Evolutionary conservation across 2,797 vertebrate species (phyloP).

Genomic region (Paramormyrops hopkinsi): DNA sequence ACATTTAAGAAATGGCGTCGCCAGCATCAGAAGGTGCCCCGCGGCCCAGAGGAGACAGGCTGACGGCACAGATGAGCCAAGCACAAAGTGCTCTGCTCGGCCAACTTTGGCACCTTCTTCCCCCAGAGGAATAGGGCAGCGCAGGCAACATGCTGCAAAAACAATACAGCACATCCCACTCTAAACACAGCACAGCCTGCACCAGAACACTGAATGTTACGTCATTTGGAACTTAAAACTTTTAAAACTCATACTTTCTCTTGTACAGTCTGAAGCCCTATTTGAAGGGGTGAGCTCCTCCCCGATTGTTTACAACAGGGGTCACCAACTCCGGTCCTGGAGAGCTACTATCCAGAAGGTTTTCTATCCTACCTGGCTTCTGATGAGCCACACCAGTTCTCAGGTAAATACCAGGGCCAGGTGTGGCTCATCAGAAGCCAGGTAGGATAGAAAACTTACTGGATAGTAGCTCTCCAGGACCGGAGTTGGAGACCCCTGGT

Average conservation of each 20-base stretch:
- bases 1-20: neutral
- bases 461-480: no score
- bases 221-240: neutral
- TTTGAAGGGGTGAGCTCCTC: neutral
- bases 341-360: no score
- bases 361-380: no score
- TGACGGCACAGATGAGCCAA: neutral
- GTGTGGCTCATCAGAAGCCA: no score
- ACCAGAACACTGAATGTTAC: neutral
- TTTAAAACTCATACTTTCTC: neutral
- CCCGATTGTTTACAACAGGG: neutral
- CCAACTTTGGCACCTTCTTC: neutral
- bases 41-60: neutral
- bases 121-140: neutral
- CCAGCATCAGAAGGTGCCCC: neutral
- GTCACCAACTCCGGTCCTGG: no score
- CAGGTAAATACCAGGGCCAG: no score
- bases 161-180: neutral
- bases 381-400: no score
- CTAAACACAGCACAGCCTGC: neutral
- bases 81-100: neutral
- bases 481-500: neutral
- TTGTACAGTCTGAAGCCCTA: neutral
- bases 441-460: no score
- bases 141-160: neutral